These are phyloP conservation scores for Hoplias malabaricus DNA, from an alignment of 2,113 vertebrate genomes.

Conservation along the genomic window DNA sequence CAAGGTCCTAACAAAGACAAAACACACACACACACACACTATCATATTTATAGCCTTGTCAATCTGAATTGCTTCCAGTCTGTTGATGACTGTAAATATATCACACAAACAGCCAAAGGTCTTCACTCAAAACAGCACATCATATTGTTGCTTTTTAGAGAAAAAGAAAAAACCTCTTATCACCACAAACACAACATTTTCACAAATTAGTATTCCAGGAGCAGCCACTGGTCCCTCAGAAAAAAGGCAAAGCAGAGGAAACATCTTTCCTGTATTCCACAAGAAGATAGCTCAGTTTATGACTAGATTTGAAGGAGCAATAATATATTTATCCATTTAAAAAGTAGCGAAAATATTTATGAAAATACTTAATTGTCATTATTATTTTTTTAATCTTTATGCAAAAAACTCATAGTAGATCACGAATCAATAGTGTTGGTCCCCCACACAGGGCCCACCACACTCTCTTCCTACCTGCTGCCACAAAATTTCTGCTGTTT, in stretches of 20 bases:
- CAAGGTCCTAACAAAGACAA: neutral
- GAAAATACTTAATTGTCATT: too few species aligned
- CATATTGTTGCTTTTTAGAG: neutral
- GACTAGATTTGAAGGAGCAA: neutral
- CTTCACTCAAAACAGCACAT: neutral
- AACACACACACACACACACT: neutral
- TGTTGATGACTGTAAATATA: conserved; percentile 4
- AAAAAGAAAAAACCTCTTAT: neutral
- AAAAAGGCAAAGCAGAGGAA: neutral
- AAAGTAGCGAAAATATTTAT: too few species aligned
- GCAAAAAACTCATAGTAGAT: too few species aligned
- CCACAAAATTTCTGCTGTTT: too few species aligned
- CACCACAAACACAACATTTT: neutral
- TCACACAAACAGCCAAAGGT: neutral
- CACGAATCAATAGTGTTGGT: too few species aligned
- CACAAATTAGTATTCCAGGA: neutral
- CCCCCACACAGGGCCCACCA: too few species aligned
- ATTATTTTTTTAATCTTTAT: too few species aligned
- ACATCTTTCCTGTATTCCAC: neutral
- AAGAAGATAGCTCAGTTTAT: neutral
- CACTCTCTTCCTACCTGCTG: too few species aligned
- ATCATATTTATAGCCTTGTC: neutral
- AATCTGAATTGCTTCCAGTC: neutral
- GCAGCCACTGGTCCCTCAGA: neutral
- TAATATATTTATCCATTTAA: too few species aligned